Conservation (phyloP, 2,797 vertebrate genomes). For the Pseudotriccus pelzelni region DNA sequence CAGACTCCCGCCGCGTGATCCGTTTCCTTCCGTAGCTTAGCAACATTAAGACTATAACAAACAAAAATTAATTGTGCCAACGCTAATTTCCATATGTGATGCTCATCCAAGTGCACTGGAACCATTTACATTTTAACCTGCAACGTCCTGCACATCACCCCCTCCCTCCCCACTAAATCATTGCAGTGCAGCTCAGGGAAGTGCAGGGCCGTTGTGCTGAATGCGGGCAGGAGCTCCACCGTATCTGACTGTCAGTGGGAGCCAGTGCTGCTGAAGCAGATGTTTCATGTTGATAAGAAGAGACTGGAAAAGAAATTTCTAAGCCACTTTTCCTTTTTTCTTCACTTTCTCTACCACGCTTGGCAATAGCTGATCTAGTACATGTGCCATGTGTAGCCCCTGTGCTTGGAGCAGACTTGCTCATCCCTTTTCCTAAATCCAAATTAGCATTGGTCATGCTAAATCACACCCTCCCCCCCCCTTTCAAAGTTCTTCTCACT, state of each 20-base stretch:
- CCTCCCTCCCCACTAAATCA: background rate
- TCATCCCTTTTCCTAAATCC: constrained; percentile 60
- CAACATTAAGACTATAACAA: constrained; percentile 69
- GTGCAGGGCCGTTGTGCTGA: background rate
- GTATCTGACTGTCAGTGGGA: constrained; percentile 52
- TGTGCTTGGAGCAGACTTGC: constrained; percentile 52
- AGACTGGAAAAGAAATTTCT: constrained; percentile 62
- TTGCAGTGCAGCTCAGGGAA: constrained; percentile 19
- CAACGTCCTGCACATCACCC: background rate
- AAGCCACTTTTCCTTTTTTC: constrained; percentile 55
- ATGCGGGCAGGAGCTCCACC: constrained; percentile 17
- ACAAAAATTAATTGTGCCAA: constrained; percentile 68
- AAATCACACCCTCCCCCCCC: constrained; percentile 34
- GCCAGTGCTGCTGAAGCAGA: constrained; percentile 68
- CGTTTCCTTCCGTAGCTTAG: constrained; percentile 63
- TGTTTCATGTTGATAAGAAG: constrained; percentile 76
- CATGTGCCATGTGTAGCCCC: constrained; percentile 56
- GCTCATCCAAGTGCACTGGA: constrained; percentile 48
- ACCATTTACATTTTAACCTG: constrained; percentile 13
- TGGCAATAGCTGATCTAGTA: constrained; percentile 50
- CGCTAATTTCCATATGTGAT: constrained; percentile 33
- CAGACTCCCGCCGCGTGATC: constrained; percentile 17
- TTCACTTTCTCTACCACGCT: constrained; percentile 51
- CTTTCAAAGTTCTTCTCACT: constrained; percentile 33
- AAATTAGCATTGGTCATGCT: constrained; percentile 21